Evolutionary conservation across 2,797 vertebrate genomes (phyloP).

Genomic region (Rhincodon typus): DNA sequence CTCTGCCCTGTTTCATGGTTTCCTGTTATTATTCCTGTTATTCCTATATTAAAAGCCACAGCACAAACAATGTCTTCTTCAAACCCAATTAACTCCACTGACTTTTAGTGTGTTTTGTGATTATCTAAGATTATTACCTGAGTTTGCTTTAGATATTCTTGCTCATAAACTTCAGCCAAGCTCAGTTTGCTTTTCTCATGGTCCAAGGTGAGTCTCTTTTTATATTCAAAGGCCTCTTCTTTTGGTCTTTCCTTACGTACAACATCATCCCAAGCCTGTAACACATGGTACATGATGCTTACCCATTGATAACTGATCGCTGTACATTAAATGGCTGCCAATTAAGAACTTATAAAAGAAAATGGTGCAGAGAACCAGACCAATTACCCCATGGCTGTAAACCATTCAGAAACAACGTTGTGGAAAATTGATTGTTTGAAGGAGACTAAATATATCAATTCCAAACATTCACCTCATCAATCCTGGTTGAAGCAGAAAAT

Average conservation of each 20-base stretch:
- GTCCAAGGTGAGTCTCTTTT: conserved; percentile 84
- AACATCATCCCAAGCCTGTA: conserved; percentile 88
- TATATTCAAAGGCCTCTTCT: conserved; percentile 85
- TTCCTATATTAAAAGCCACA: too few species aligned
- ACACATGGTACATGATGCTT: background rate
- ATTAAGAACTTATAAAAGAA: background rate
- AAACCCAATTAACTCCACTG: background rate
- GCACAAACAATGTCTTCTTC: background rate
- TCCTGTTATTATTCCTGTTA: background rate
- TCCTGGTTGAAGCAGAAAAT: background rate
- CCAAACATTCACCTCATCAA: background rate
- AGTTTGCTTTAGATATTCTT: conserved; percentile 83
- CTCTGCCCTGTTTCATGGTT: background rate
- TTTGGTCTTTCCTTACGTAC: conserved; percentile 90
- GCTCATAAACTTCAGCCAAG: conserved; percentile 89
- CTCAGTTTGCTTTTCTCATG: conserved; percentile 96
- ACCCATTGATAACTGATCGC: background rate
- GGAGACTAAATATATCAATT: background rate
- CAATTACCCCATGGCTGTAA: background rate
- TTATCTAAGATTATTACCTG: conserved; percentile 62
- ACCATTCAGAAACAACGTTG: background rate
- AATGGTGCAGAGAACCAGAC: background rate
- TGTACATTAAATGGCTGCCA: too few species aligned
- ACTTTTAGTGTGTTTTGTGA: background rate
- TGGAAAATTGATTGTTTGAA: background rate